Evolutionary conservation across 1,140 invertebrate species (phyloP), one percentile per base, ranked within the genome.

Genomic region (Hermetia illucens): DNA sequence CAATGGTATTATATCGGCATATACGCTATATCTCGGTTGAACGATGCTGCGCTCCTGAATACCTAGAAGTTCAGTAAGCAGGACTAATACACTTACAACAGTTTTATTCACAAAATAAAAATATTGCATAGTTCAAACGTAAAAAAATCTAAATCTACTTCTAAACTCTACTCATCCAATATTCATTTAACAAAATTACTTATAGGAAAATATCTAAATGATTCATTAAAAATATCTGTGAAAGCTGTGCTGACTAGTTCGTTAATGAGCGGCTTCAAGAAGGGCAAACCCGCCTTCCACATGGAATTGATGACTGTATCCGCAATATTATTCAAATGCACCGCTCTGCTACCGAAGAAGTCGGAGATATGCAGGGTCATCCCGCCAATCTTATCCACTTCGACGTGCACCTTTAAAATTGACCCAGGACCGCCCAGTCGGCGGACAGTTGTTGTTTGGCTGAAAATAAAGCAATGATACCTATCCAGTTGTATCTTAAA

Each of bases 161-260:
- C n/a, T n/a, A n/a, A n/a, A n/a, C n/a, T n/a, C n/a, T n/a, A n/a
- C n/a, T n/a, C n/a, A n/a, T n/a, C n/a, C n/a, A n/a, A n/a, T n/a
- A n/a, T n/a, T 29, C 27, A 29, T 13, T 15, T 29, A 29, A 33
- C 42, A 42, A 81, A 74, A 45, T 71, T 63, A 2, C 75, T 65
- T 4, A 79, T 53, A 0, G 74, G 74, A 50, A 82, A 79, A 48
- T 77, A 55, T 27, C 63, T 65, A 45, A 87, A 87, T 22, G 74
- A 71, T 38, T 72, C 69, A 36, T 74, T 79, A 54, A 83, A 83
- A 40, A 86, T 84, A 36, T 83, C 74, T 1, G 81, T 83, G 51
- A 85, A 86, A 3, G 76, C 83, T 0, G 71, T 77, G 45, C 77
- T 79, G 20, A 87, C 82, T 20, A 87, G 62, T 47, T 87, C 82